Base-by-base conservation (phyloP, 2,888 invertebrate species). In the Agonum fuliginosum region DNA sequence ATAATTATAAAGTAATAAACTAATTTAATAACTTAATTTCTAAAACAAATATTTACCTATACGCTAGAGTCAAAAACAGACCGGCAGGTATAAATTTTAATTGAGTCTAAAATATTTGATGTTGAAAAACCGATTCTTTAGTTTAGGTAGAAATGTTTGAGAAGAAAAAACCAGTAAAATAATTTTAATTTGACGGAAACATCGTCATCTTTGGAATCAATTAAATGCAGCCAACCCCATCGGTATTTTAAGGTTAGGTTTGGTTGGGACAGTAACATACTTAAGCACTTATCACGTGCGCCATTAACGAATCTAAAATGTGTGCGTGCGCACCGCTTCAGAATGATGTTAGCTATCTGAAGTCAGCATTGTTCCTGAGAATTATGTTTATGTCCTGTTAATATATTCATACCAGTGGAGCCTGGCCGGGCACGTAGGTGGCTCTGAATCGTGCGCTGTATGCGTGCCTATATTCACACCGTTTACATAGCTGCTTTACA, bases 401-500 rank as follows among this genome's bases (percentile, higher is more conserved):
- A 85, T 85, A 85, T 85, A 85, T 85, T 85, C 85, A 85, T 85
- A 85, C 84, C 81, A 82, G 83, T 79, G 80, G 80, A 81, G 80
- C 22, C 65, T 12, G 82, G 80, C n/a, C 65, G 37, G 83, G 81
- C 82, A 83, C 82, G 82, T 82, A 83, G 82, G 83, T 83, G 84
- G 81, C 79, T 80, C 78, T 69, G 78, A 80, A 81, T 81, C 80
- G 82, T 83, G 82, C 46, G 12, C 54, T 72, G 51, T 58, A 41
- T 58, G 41, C 43, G 62, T 43, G 62, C 74, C 62, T 74, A 74
- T 74, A 74, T 74, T 74, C 74, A 74, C 74, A 74, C 30, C 46
- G 46, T 74, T 74, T 62, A 74, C 74, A 74, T 14, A 14, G 17
- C 46, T 71, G 46, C 62, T 46, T 74, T 43, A 74, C 74, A 74